Conservation (phyloP, 2,113 vertebrate genomes). For the Neodontobutis hainanensis region DNA sequence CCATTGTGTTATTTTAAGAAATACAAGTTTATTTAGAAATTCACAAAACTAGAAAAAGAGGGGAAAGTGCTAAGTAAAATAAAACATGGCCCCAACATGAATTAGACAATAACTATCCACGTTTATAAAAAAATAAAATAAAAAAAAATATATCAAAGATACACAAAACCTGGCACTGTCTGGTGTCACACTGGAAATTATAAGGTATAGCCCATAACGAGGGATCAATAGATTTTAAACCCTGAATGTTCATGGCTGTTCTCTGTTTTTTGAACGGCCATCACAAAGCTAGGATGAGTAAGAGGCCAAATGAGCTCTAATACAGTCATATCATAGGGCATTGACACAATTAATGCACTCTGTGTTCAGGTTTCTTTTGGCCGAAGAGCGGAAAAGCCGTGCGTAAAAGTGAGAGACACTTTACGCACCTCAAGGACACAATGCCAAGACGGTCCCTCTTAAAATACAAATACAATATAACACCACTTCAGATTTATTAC, state of each 20-base stretch:
- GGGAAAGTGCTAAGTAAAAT: conserved; percentile 81
- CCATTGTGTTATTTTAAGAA: conserved; percentile 70
- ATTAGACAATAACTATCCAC: conserved; percentile 72
- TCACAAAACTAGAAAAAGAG: conserved; percentile 75
- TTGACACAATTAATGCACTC: conserved; percentile 31
- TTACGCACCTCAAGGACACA: conserved; percentile 53
- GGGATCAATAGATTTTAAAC: conserved; percentile 55
- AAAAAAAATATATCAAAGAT: conserved; percentile 45
- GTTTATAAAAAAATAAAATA: conserved; percentile 65
- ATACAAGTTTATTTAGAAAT: conserved; percentile 83
- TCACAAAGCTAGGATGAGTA: conserved; percentile 15
- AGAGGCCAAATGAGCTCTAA: conserved; percentile 27
- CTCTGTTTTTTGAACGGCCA: conserved; percentile 20
- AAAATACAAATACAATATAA: conserved; percentile 32
- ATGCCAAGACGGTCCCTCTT: conserved; percentile 38
- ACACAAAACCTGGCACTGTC: conserved; percentile 67
- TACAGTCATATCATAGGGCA: conserved; percentile 35
- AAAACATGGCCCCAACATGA: conserved; percentile 77
- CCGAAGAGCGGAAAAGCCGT: conserved; percentile 18
- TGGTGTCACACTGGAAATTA: conserved; percentile 59
- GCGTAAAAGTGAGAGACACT: conserved; percentile 49
- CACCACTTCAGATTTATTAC: conserved; percentile 51
- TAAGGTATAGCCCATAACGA: conserved; percentile 46
- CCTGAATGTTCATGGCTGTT: conserved; percentile 51
- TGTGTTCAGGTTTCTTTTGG: conserved; percentile 32